A percentile compares a stretch with the other conserved stretches of the same genome.
phyloP scores from a whole-genome alignment of 2,888 invertebrate genomes.

The Melieria omissa region DNA sequence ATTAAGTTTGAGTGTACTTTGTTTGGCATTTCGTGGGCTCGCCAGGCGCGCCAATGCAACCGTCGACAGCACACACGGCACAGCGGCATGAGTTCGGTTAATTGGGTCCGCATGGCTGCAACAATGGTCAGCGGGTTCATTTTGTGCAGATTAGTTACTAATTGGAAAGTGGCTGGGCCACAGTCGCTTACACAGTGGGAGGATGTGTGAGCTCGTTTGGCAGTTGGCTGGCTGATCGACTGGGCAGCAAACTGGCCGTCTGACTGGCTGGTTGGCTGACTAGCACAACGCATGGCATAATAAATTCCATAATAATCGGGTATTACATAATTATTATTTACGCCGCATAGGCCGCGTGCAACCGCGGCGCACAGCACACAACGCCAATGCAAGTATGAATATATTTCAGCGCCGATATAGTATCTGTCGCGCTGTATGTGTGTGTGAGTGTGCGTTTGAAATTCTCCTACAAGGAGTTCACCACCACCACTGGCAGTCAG shows the following conservation, averaged over 20 bases:
- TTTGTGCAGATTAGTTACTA: no score
- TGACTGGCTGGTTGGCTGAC: constrained; percentile 13
- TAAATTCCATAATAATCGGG: constrained; percentile 43
- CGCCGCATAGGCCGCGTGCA: constrained; percentile 9
- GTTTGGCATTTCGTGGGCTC: no score
- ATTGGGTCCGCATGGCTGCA: no score
- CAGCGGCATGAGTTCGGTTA: no score
- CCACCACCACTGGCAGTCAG: not conserved
- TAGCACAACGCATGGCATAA: constrained; percentile 26
- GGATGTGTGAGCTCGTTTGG: constrained; percentile 22
- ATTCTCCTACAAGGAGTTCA: not conserved
- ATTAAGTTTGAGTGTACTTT: no score
- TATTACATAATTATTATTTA: constrained; percentile 43
- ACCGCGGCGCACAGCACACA: not conserved
- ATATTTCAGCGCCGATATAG: not conserved
- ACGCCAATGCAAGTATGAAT: constrained; percentile 8
- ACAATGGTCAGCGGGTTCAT: no score
- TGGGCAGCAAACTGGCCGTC: constrained; percentile 18
- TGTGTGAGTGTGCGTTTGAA: not conserved
- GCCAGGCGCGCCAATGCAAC: no score
- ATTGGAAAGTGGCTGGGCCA: no score
- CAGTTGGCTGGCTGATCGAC: constrained; percentile 5
- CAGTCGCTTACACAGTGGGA: not conserved
- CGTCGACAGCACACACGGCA: no score
- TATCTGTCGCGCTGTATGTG: not conserved